phyloP scores from a whole-genome alignment of 2,888 invertebrate species.

The Leptopterna dolabrata region DNA sequence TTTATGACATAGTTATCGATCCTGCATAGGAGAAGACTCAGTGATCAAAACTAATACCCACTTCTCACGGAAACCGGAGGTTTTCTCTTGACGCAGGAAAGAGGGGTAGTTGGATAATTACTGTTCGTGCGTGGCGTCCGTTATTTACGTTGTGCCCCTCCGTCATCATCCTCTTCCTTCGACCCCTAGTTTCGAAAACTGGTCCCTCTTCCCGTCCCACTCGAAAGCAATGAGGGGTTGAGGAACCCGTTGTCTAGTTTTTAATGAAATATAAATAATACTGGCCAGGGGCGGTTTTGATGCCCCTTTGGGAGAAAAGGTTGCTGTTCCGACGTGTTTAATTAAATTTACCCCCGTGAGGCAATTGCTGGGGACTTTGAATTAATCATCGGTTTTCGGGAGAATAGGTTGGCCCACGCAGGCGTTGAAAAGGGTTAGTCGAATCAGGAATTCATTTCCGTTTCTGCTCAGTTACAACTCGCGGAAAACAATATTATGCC shows the following conservation, averaged over 20 bases:
- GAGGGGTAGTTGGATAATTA: slow-evolving; percentile 41
- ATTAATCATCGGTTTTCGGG: slow-evolving; percentile 40
- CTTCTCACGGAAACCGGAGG: slow-evolving; percentile 32
- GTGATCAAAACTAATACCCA: slow-evolving; percentile 30
- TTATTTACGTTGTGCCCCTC: slow-evolving; percentile 41
- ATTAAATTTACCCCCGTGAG: slow-evolving; percentile 43
- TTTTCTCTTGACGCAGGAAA: not conserved
- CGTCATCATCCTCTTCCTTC: too few relatives aligned
- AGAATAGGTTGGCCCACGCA: not conserved
- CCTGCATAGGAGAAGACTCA: slow-evolving; percentile 2
- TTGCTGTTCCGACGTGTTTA: slow-evolving; percentile 29
- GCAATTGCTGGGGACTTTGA: slow-evolving; percentile 37
- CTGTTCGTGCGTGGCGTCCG: slow-evolving; percentile 44
- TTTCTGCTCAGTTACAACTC: not conserved
- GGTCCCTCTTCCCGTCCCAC: not conserved
- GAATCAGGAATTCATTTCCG: slow-evolving; percentile 21
- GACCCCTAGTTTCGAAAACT: not conserved
- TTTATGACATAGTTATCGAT: not conserved
- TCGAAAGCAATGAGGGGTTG: not conserved
- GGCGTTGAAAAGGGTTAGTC: not conserved
- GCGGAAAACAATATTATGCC: not conserved
- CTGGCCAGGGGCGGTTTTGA: slow-evolving; percentile 3
- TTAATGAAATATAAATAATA: slow-evolving; percentile 50
- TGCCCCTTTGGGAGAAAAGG: not conserved
- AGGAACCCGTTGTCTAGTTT: slow-evolving; percentile 27